Percentiles rank a stretch among this genome's conserved stretches.
Evolutionary conservation across 1,140 invertebrate genomes (phyloP).

Genomic region (Coboldia fuscipes): DNA sequence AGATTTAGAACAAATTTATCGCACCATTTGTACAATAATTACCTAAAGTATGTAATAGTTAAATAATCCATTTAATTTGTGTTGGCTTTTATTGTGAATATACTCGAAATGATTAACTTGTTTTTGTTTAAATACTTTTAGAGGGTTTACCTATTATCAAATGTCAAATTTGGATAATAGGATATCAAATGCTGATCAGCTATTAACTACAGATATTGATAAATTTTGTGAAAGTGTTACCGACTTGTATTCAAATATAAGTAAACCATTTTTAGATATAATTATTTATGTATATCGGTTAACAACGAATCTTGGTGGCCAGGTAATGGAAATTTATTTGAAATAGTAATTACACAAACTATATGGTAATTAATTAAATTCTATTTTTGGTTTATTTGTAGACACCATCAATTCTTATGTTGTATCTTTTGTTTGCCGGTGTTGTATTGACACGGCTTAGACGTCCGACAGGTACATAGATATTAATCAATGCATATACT

Average conservation of each 20-base stretch:
- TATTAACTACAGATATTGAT: conserved; percentile 90
- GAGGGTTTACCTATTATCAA: conserved; percentile 91
- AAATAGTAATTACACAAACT: background rate
- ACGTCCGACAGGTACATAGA: conserved; percentile 47
- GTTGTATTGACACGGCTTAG: conserved; percentile 56
- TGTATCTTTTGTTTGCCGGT: conserved; percentile 69
- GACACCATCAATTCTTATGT: conserved; percentile 70
- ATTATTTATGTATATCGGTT: conserved; percentile 81
- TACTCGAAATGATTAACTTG: background rate
- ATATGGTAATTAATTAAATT: too few relatives aligned
- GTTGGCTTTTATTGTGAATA: background rate
- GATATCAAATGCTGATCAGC: conserved; percentile 90
- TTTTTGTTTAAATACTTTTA: conserved; percentile 25
- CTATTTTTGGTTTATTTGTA: conserved; percentile 22
- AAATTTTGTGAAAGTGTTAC: conserved; percentile 91
- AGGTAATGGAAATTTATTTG: conserved; percentile 9
- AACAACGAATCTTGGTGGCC: conserved; percentile 64
- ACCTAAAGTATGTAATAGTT: conserved; percentile 59
- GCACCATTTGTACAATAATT: conserved; percentile 69
- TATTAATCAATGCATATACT: background rate
- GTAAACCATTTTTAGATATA: conserved; percentile 89
- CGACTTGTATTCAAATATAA: conserved; percentile 92
- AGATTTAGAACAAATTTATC: conserved; percentile 77
- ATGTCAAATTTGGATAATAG: conserved; percentile 88
- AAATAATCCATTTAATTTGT: background rate